Percentiles rank a stretch among this genome's conserved stretches.
Conservation (phyloP, 2,113 vertebrate genomes). For the Dasyurus viverrinus region DNA sequence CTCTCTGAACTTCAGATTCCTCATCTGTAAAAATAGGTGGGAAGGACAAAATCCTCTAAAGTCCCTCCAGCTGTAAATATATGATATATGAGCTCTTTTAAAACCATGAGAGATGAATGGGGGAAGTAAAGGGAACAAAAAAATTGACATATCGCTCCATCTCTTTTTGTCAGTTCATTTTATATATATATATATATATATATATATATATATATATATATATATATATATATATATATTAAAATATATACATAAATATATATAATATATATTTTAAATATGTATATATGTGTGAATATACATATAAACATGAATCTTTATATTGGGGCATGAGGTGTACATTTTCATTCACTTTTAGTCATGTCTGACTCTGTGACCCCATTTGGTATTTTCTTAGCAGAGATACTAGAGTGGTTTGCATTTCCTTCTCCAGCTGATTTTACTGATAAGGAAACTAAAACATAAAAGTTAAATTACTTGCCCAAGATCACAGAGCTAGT, state of each 20-base stretch:
- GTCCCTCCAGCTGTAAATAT: not conserved
- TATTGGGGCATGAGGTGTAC: rapidly evolving
- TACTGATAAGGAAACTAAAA: too few relatives aligned
- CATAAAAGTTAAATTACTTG: too few relatives aligned
- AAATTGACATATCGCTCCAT: not conserved
- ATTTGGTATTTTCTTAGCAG: too few relatives aligned
- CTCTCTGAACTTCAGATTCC: not conserved
- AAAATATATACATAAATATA: too few relatives aligned
- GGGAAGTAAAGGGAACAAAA: not conserved
- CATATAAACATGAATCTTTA: not conserved
- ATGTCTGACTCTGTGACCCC: too few relatives aligned
- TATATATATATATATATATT: not conserved
- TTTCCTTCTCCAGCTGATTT: too few relatives aligned
- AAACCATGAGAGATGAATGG: not conserved
- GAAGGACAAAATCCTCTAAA: not conserved
- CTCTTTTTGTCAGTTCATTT: not conserved
- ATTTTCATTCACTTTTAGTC: too few relatives aligned
- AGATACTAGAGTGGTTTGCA: too few relatives aligned
- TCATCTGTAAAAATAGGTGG: not conserved
- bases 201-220: not conserved
- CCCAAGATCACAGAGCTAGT: too few relatives aligned
- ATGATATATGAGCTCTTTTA: not conserved
- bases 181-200: not conserved
- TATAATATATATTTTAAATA: not conserved
- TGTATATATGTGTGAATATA: not conserved